Conservation (phyloP, 2,113 vertebrate species). For the Plestiodon gilberti region DNA sequence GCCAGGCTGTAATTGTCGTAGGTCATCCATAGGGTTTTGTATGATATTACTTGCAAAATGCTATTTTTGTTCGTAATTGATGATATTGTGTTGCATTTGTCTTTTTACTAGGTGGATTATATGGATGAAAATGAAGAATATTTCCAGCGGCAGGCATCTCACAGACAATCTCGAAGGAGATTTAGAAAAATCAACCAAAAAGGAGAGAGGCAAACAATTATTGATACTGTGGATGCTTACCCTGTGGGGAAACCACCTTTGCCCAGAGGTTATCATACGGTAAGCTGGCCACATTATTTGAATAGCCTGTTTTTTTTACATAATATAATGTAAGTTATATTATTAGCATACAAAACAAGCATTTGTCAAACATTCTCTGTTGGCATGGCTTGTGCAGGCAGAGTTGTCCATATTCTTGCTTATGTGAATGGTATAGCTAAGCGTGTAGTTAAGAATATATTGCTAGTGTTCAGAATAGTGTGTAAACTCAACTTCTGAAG, state of each 20-base stretch:
- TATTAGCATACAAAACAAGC: background rate
- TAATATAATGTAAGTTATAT: background rate
- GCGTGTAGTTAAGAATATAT: background rate
- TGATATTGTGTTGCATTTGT: conserved; percentile 34
- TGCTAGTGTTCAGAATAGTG: background rate
- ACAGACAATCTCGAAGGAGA: conserved; percentile 94
- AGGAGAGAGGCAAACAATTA: conserved; percentile 97
- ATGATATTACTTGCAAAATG: background rate
- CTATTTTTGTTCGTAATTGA: background rate
- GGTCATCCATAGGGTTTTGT: conserved; percentile 20
- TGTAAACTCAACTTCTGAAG: background rate
- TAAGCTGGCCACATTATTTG: conserved; percentile 73
- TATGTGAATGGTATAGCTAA: background rate
- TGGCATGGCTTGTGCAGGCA: background rate
- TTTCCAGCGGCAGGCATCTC: conserved; percentile 97
- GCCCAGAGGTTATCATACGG: conserved; percentile 95
- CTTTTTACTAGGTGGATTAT: conserved; percentile 91
- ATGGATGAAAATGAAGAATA: conserved; percentile 99
- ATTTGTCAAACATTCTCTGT: background rate
- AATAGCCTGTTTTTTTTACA: background rate
- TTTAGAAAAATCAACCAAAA: conserved; percentile 99
- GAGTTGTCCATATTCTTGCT: background rate
- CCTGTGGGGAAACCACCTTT: conserved; percentile 92
- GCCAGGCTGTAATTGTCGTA: conserved; percentile 9
- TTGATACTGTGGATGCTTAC: conserved; percentile 96